Base-by-base conservation (phyloP, 2,797 vertebrate species). In the Hipposideros larvatus region DNA sequence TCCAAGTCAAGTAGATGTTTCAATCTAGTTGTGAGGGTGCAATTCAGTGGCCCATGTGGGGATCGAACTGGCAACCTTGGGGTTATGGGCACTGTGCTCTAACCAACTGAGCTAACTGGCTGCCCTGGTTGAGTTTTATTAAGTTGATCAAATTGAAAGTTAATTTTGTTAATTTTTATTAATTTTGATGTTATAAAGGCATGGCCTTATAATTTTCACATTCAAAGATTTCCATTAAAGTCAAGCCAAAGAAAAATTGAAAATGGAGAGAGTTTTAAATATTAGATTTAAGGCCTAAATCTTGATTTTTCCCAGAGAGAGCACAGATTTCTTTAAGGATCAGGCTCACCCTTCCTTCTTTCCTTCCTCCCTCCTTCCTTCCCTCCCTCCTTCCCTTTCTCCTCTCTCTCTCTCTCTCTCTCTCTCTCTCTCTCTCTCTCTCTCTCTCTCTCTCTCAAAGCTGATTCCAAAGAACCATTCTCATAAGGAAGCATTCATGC, bases 161-260 rank as follows among this genome's bases (percentile, higher is more conserved):
- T 71, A 94, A 41, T 89, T 51, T 51, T 51, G 34, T 87, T 71
- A 94, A 41, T 89, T 51, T 51, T 51, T 11, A 51, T 51, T 51
- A 51, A 51, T 89, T 93, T 94, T 91, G 61, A 26, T 68, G 21
- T 78, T 77, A 2, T 26, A 78, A 89, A n/a, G 24, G 34, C 8
- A 61, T n/a, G 3, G 48, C 53, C 41, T 84, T 73, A 71, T 63
- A 73, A 68, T 93, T 57, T 89, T 43, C 11, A 55, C 31, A 71
- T 51, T 65, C 41, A 48, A 84, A 80, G 19, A 63, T 89, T 95
- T 91, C 75, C 70, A 41, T 43, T 84, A 73, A 94, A 90, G n/a
- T 28, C 9, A 78, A 84, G n/a, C 10, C 16, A 90, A 82, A 87
- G 53, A 79, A 91, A 96, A 68, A 34, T 8, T 63, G 53, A 77